Evolutionary conservation across 2,888 invertebrate species (phyloP).

Genomic region (Pecten maximus): DNA sequence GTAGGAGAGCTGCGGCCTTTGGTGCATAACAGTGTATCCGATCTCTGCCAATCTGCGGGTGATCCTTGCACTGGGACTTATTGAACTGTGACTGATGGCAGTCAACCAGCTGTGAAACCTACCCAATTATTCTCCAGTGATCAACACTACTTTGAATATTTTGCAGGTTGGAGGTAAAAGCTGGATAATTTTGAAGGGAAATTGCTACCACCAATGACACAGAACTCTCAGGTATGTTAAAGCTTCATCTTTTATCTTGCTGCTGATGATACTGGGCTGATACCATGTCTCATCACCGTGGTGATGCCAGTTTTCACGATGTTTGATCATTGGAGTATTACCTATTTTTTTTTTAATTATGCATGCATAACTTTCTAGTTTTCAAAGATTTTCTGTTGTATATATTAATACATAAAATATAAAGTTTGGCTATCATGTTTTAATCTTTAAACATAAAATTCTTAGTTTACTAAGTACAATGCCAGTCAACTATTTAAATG

Average conservation of each 20-base stretch:
- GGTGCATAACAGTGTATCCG: not conserved
- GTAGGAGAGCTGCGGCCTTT: not conserved
- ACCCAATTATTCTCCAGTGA: not conserved
- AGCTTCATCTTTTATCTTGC: not conserved
- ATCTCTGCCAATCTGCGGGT: not conserved
- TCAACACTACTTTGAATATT: constrained; percentile 6
- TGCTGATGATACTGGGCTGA: not conserved
- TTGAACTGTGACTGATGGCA: not conserved
- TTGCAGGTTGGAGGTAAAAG: not conserved
- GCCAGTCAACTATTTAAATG: not conserved
- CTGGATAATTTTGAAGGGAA: constrained; percentile 12
- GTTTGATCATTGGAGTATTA: constrained; percentile 5
- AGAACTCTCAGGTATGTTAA: constrained; percentile 1
- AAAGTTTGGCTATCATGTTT: not conserved
- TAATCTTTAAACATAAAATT: not conserved
- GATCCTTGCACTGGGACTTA: not conserved
- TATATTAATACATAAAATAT: not conserved
- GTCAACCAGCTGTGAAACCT: constrained; percentile 1
- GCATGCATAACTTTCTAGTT: not conserved
- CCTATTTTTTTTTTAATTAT: not conserved
- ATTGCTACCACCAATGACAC: not conserved
- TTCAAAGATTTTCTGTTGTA: not conserved
- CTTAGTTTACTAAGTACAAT: not conserved
- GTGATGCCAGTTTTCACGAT: not conserved
- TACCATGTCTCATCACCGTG: not conserved